These are phyloP conservation scores for Lagodon rhomboides DNA, from an alignment of 2,797 vertebrate species.

Conservation along the genomic window DNA sequence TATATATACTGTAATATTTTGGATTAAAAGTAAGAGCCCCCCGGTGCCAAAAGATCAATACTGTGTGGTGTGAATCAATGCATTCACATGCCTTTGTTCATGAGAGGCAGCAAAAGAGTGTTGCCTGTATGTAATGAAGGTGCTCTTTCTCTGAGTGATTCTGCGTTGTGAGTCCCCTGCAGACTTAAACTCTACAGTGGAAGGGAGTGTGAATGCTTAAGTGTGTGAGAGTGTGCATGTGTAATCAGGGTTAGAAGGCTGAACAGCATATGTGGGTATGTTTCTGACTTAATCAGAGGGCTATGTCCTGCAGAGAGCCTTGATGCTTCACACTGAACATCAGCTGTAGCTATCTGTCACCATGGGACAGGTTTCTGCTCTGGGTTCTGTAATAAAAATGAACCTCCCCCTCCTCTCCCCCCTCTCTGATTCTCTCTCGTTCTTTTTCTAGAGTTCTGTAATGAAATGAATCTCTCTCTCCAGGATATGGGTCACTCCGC, in stretches of 20 bases:
- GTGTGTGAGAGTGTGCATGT: slow-evolving; percentile 3
- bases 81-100: background rate
- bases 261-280: slow-evolving; percentile 37
- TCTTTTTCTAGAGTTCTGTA: slow-evolving; percentile 48
- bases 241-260: slow-evolving; percentile 31
- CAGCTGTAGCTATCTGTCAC: slow-evolving; percentile 74
- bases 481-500: slow-evolving; percentile 66
- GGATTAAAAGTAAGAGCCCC: too few species aligned
- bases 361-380: slow-evolving; percentile 63
- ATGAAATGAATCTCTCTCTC: slow-evolving; percentile 69
- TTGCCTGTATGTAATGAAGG: background rate
- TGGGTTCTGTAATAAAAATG: slow-evolving; percentile 65
- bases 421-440: slow-evolving; percentile 44
- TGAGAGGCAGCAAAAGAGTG: slow-evolving; percentile 3
- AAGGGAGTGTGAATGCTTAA: background rate
- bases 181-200: background rate
- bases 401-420: slow-evolving; percentile 30
- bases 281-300: slow-evolving; percentile 66
- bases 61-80: background rate
- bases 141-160: slow-evolving; percentile 3
- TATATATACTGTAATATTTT: too few species aligned
- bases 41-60: background rate
- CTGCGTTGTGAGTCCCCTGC: slow-evolving; percentile 2
- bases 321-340: slow-evolving; percentile 57
- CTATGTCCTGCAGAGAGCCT: slow-evolving; percentile 48